Percentiles rank a stretch among this genome's conserved stretches.
Evolutionary conservation across 2,888 invertebrate species (phyloP).

Genomic region (Hirtodrosophila confusa): DNA sequence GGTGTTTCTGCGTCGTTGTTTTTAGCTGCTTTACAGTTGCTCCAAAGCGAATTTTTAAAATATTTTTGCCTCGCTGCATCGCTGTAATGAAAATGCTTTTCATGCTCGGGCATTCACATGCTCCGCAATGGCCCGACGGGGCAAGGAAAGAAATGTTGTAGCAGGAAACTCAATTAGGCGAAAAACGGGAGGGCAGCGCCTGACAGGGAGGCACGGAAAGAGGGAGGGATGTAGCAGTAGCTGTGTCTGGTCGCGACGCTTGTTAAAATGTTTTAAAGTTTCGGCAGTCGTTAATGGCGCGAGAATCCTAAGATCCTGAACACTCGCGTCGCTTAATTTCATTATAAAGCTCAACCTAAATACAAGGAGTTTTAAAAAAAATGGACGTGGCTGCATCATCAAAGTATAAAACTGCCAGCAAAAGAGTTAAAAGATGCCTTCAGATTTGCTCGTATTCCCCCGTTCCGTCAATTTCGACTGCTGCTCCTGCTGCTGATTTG

Average conservation of each 20-base stretch:
- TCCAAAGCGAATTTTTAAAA: slow-evolving; percentile 49
- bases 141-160: slow-evolving; percentile 10
- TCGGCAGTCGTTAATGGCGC: slow-evolving; percentile 47
- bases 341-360: slow-evolving; percentile 38
- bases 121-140: slow-evolving; percentile 21
- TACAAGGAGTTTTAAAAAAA: slow-evolving; percentile 10
- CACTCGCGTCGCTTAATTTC: slow-evolving; percentile 30
- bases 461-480: slow-evolving; percentile 17
- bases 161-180: slow-evolving; percentile 72
- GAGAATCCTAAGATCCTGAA: neutral
- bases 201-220: neutral
- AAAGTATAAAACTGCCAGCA: slow-evolving; percentile 20
- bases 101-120: slow-evolving; percentile 52
- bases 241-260: slow-evolving; percentile 17
- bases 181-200: slow-evolving; percentile 7
- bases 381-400: slow-evolving; percentile 26
- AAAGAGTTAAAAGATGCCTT: slow-evolving; percentile 34
- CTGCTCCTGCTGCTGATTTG: slow-evolving; percentile 59
- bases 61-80: slow-evolving; percentile 53
- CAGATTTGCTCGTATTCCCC: neutral
- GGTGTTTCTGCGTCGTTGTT: slow-evolving; percentile 2
- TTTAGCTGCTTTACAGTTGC: slow-evolving; percentile 32
- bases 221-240: neutral
- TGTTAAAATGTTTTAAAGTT: slow-evolving; percentile 53
- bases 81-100: slow-evolving; percentile 70